Evolutionary conservation across 2,888 invertebrate species (phyloP).

Genomic region (Notodonta ziczac): DNA sequence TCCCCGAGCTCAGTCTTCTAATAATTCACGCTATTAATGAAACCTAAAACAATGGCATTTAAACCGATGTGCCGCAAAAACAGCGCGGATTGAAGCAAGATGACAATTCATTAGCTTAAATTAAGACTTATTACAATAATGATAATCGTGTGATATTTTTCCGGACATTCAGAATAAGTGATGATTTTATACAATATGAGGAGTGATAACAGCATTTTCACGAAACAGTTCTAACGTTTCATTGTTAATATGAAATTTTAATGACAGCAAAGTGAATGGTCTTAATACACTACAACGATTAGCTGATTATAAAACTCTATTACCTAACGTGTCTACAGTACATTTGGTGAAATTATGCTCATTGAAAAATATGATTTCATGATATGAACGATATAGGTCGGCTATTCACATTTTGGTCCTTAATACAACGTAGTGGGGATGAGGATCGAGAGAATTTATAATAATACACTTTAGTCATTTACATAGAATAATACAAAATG

Average conservation of each 20-base stretch:
- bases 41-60: conserved; percentile 9
- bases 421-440: conserved; percentile 56
- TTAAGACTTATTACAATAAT: conserved; percentile 12
- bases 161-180: conserved; percentile 25
- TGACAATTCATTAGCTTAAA: conserved; percentile 8
- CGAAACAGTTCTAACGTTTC: not conserved
- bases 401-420: conserved; percentile 73
- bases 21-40: conserved; percentile 29
- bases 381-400: conserved; percentile 65
- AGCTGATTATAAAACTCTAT: conserved; percentile 54
- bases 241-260: conserved; percentile 14
- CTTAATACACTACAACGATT: conserved; percentile 32
- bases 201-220: not conserved
- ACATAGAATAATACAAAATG: not conserved
- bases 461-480: not conserved
- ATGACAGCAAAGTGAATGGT: conserved; percentile 23
- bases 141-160: conserved; percentile 14
- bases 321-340: conserved; percentile 48
- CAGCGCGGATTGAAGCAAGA: conserved; percentile 34
- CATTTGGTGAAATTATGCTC: conserved; percentile 35
- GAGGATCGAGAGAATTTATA: not conserved
- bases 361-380: conserved; percentile 52
- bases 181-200: conserved; percentile 38
- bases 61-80: conserved; percentile 12
- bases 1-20: conserved; percentile 77